Base-by-base conservation (phyloP, 2,797 vertebrate species). In the Cuniculus paca region DNA sequence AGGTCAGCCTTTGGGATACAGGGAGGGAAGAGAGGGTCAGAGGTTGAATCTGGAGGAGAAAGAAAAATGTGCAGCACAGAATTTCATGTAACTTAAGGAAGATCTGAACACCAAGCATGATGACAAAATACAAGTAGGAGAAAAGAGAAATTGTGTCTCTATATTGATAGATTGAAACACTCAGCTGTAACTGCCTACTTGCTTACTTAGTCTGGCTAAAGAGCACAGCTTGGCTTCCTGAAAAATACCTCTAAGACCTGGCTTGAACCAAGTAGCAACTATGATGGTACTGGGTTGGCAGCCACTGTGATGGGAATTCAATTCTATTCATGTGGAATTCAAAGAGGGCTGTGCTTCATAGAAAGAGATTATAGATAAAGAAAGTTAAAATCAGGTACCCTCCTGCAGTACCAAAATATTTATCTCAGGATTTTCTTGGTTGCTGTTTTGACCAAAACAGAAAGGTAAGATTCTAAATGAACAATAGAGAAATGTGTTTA, bases 321-420 rank as follows among this genome's bases (percentile, higher is more conserved):
- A 16, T 34, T 36, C 39, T 86, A 22, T 36, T 16, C 12, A 19
- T 7, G 14, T 63, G 60, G 31, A 95, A 39, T 92, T 81, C n/a
- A 14, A 45, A 83, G 68, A 60, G 16, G 17, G 11, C 6, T 63
- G 5, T 39, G 19, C 14, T 24, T 74, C n/a, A 79, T 81, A 88
- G 63, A 68, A 79, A 90, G 14, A 26, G 70, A 36, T 92, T 60
- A 39, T 54, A 63, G 22, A 93, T 48, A 72, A 48, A 61, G 22
- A n/a, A 58, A 92, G 39, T 86, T n/a, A 72, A 42, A 28, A 54
- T 42, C 70, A 42, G 20, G 1, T 20, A 54, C 3, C 24, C 16
- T 63, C 56, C 24, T 90, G 31, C 24, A 91, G 28, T 95, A 63
- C 17, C 63, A 78, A 92, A 89, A 82, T 79, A 58, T 79, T 93